These are phyloP conservation scores for Thripadectes ignobilis DNA, from an alignment of 2,797 vertebrate species.

Conservation along the genomic window DNA sequence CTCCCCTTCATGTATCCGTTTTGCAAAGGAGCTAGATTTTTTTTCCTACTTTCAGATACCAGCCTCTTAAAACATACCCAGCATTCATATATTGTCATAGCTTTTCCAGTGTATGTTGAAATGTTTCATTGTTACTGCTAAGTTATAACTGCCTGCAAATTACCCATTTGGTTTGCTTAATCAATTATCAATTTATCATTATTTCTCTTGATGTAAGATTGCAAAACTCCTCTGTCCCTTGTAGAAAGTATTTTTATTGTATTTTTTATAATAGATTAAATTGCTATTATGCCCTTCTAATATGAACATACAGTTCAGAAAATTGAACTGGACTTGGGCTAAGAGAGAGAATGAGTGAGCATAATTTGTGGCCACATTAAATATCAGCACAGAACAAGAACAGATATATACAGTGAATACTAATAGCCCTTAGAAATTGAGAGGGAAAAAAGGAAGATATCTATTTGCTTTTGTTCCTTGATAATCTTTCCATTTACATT, in stretches of 20 bases:
- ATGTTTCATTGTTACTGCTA: not conserved
- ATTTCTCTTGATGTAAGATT: constrained; percentile 57
- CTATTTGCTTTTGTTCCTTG: constrained; percentile 76
- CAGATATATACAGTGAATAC: constrained; percentile 73
- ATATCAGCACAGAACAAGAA: constrained; percentile 62
- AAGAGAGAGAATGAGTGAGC: constrained; percentile 67
- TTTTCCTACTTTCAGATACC: not conserved
- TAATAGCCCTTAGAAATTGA: constrained; percentile 75
- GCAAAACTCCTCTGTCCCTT: constrained; percentile 39
- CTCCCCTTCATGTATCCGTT: not conserved
- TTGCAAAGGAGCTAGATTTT: not conserved
- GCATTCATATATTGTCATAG: not conserved
- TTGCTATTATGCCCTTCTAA: constrained; percentile 68
- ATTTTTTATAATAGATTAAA: constrained; percentile 60
- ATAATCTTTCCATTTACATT: constrained; percentile 67
- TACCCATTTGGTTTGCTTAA: constrained; percentile 32
- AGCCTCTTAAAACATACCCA: not conserved
- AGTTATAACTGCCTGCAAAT: constrained; percentile 29
- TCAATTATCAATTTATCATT: constrained; percentile 57
- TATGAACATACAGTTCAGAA: constrained; percentile 72
- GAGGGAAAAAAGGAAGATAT: constrained; percentile 64
- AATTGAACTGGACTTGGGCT: constrained; percentile 76
- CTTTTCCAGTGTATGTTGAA: not conserved
- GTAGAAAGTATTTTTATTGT: constrained; percentile 62
- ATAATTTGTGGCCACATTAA: constrained; percentile 75